These are phyloP conservation scores for Philantomba maxwellii DNA, from an alignment of 2,113 vertebrate genomes.

Conservation along the genomic window DNA sequence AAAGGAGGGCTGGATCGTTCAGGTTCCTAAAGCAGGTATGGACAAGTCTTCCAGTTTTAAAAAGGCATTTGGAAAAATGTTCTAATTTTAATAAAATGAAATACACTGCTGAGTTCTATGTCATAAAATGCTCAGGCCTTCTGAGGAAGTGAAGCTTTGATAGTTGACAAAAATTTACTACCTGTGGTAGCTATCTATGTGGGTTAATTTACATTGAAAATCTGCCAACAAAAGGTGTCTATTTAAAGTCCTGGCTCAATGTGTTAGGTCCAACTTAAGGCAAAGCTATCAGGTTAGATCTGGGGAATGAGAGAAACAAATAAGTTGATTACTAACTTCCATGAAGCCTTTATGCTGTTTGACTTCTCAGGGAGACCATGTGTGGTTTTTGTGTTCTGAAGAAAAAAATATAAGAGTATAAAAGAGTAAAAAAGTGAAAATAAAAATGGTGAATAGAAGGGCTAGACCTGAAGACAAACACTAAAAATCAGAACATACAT, in stretches of 20 bases:
- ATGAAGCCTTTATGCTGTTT: not conserved
- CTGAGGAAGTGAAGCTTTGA: not conserved
- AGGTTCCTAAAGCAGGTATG: not conserved
- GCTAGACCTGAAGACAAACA: not conserved
- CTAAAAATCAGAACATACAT: not conserved
- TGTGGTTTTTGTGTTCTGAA: not conserved
- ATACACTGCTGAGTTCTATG: not conserved
- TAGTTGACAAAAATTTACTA: not conserved
- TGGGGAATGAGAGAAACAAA: not conserved
- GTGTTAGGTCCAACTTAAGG: not conserved
- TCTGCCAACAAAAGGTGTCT: not conserved
- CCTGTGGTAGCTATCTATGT: not conserved
- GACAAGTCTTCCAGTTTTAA: not conserved
- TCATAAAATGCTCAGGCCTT: not conserved
- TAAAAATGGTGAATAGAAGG: not conserved
- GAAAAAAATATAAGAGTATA: not conserved
- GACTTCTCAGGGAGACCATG: not conserved
- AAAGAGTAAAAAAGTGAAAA: not conserved
- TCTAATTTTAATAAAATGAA: conserved; percentile 11
- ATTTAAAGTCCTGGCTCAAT: not conserved
- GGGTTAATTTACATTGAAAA: not conserved
- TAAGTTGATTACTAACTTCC: not conserved
- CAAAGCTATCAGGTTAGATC: not conserved
- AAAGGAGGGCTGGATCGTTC: not conserved
- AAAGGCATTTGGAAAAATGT: not conserved